Percentiles rank a stretch among this genome's conserved stretches.
These are phyloP conservation scores for Cyphomyrmex costatus DNA, from an alignment of 1,140 invertebrate species.

Conservation along the genomic window DNA sequence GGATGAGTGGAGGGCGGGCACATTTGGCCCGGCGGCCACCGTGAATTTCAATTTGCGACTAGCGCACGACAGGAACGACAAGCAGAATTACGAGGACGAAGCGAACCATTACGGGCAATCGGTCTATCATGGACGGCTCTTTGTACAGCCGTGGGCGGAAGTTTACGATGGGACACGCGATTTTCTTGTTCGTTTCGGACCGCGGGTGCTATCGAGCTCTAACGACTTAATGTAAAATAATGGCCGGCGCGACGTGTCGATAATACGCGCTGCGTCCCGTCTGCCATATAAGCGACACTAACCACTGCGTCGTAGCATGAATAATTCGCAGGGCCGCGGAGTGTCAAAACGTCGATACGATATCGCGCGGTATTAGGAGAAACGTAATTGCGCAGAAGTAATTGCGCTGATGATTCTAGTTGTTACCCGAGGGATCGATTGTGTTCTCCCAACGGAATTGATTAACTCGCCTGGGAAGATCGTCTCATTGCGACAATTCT, in stretches of 20 bases:
- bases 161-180: slow-evolving; percentile 54
- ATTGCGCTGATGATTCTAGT: slow-evolving; percentile 10
- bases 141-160: slow-evolving; percentile 28
- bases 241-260: background rate
- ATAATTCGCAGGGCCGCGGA: slow-evolving; percentile 10
- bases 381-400: slow-evolving; percentile 18
- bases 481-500: background rate
- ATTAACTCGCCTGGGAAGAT: background rate
- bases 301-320: slow-evolving; percentile 17
- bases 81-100: slow-evolving; percentile 55
- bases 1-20: slow-evolving; percentile 4
- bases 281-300: background rate
- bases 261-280: background rate
- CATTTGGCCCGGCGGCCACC: slow-evolving; percentile 46
- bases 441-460: slow-evolving; percentile 2
- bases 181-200: slow-evolving; percentile 52
- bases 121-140: slow-evolving; percentile 47
- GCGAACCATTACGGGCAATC: slow-evolving; percentile 47
- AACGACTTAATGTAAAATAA: slow-evolving; percentile 56
- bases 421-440: background rate
- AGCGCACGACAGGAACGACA: slow-evolving; percentile 47
- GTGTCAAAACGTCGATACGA: slow-evolving; percentile 26
- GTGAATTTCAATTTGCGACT: slow-evolving; percentile 60
- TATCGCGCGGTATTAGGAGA: background rate
- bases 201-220: background rate